phyloP scores from a whole-genome alignment of 2,113 vertebrate species.

The Hyaena hyaena region DNA sequence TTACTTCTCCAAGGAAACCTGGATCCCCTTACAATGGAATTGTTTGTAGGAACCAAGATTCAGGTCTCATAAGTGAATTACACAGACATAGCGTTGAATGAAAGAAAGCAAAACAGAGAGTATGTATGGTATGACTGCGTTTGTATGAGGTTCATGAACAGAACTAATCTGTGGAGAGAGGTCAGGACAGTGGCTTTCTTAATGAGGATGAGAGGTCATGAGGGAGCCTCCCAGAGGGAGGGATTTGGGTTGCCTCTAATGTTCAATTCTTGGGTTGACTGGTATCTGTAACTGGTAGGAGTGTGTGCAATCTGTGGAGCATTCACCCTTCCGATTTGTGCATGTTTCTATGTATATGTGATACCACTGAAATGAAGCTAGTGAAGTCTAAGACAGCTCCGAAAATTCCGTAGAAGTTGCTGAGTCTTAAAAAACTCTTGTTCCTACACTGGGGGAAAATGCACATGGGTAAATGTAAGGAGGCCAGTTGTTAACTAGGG shows the following conservation, averaged over 20 bases:
- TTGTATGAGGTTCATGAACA: neutral
- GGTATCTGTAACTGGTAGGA: neutral
- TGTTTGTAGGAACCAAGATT: neutral
- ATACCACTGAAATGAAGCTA: neutral
- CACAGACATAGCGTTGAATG: neutral
- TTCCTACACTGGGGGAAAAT: neutral
- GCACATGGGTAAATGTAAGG: neutral
- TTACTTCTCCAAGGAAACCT: neutral
- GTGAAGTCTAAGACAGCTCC: neutral
- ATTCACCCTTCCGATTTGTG: neutral
- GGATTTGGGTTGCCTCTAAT: neutral
- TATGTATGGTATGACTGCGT: neutral
- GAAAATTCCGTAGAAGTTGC: neutral
- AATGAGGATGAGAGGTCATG: neutral
- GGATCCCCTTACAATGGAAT: neutral
- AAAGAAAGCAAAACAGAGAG: neutral
- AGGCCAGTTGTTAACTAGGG: constrained; percentile 56
- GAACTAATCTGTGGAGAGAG: neutral
- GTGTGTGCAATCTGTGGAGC: neutral
- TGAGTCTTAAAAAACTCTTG: constrained; percentile 44
- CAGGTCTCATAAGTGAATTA: neutral
- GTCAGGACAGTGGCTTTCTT: neutral
- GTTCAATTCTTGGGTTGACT: neutral
- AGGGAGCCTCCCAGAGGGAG: neutral
- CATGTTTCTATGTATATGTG: neutral